Conservation (phyloP, 2,113 vertebrate species). For the Rhombomys opimus region DNA sequence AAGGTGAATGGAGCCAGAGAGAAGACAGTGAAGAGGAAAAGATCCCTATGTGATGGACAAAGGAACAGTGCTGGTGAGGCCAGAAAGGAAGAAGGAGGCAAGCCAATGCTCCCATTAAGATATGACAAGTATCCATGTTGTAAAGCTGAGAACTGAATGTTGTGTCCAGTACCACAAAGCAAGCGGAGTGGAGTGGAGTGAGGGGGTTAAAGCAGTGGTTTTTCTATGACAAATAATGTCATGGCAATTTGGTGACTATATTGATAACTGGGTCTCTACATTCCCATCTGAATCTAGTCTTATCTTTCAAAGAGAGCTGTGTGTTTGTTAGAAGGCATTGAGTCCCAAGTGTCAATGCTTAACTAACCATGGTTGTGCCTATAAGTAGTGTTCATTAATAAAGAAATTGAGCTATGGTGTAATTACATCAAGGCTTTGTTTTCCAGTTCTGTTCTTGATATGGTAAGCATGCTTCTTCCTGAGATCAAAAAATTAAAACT, state of each 20-base stretch:
- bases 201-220: neutral
- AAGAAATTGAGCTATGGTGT: neutral
- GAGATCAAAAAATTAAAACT: neutral
- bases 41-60: neutral
- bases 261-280: neutral
- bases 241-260: neutral
- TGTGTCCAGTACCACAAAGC: neutral
- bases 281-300: neutral
- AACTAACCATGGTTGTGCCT: neutral
- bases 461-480: neutral
- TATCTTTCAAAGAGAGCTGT: neutral
- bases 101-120: neutral
- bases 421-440: neutral
- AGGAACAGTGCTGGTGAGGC: accelerated
- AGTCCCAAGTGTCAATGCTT: neutral
- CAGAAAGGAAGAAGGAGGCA: neutral
- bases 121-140: neutral
- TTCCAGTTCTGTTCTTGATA: neutral
- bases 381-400: neutral
- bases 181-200: no score
- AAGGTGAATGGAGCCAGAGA: neutral
- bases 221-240: neutral
- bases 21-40: neutral
- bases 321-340: neutral
- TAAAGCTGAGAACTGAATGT: neutral